Conservation (phyloP, 2,113 vertebrate genomes). For the Chamaetylas fuelleborni region DNA sequence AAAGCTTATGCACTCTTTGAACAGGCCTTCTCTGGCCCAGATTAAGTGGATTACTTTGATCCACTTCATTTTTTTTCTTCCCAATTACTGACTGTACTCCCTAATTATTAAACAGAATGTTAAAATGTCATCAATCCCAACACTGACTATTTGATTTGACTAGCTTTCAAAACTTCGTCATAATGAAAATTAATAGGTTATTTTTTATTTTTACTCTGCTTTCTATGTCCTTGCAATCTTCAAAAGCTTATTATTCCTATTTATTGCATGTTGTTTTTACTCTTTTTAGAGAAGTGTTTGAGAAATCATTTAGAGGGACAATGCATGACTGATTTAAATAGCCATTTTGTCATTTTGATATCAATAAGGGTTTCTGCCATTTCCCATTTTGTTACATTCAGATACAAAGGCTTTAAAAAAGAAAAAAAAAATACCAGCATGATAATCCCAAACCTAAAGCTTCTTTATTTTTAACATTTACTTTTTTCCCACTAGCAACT, state of each 20-base stretch:
- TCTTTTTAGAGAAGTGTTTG: neutral
- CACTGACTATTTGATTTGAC: neutral
- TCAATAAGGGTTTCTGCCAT: neutral
- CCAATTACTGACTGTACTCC: neutral
- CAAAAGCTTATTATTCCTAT: neutral
- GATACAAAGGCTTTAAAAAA: neutral
- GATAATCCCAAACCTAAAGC: neutral
- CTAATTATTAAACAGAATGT: neutral
- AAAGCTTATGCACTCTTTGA: neutral
- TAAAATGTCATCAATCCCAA: neutral
- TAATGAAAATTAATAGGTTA: neutral
- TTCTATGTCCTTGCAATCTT: neutral
- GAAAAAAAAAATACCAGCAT: accelerated
- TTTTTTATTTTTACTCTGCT: neutral
- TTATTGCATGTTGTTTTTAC: neutral
- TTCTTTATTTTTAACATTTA: neutral
- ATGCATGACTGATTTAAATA: neutral
- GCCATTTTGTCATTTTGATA: neutral
- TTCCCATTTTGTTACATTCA: neutral
- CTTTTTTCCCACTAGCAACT: neutral
- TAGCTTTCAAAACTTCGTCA: neutral
- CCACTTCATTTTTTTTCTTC: neutral
- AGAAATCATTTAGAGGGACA: neutral
- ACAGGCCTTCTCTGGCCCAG: neutral
- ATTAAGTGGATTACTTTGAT: neutral